Evolutionary conservation across 2,797 vertebrate genomes (phyloP), one percentile per base, ranked within the genome.

Genomic region (Lepilemur ruficaudatus): DNA sequence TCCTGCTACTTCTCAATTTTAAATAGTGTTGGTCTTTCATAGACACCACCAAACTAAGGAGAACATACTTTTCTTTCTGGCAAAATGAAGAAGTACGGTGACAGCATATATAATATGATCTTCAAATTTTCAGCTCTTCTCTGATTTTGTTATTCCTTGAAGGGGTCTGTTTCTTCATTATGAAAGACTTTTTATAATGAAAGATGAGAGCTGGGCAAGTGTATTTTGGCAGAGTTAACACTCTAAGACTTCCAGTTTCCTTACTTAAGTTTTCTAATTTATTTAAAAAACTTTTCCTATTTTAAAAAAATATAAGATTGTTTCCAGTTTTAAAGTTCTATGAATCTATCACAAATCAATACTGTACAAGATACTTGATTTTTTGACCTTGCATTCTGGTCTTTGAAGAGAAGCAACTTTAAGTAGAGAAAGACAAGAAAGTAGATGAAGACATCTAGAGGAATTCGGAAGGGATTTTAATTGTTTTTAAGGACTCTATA

Each of bases 291-390:
- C 28, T 85, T 95, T 85, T 63, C 30, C 61, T 67, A 83, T 55
- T 80, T 73, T 38, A 43, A 85, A 93, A 91, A 57, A 79, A 93
- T 57, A 30, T 38, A 75, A 43, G 15, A 59, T 23, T 32, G 43
- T 67, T 78, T 93, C 46, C 14, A 57, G 70, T 61, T 92, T 93
- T 67, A 9, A 90, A 97, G 70, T 46, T 84, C 52, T 63, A 75
- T 89, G 52, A 84, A 73, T 63, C 61, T 85, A 93, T 14, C 69
- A 93, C 61, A 94, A 84, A 28, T 48, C 73, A 91, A 32, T 61
- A 87, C 12, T 96, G 7, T 52, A 28, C n/a, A 73, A 30, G 9
- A 65, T 83, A 65, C 2, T 69, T 72, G 52, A 87, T n/a, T 89
- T 70, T 88, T 70, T 83, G 17, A 88, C 67, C 41, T 63, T 84